phyloP scores from a whole-genome alignment of 1,140 invertebrate genomes.

The Venturia canescens region DNA sequence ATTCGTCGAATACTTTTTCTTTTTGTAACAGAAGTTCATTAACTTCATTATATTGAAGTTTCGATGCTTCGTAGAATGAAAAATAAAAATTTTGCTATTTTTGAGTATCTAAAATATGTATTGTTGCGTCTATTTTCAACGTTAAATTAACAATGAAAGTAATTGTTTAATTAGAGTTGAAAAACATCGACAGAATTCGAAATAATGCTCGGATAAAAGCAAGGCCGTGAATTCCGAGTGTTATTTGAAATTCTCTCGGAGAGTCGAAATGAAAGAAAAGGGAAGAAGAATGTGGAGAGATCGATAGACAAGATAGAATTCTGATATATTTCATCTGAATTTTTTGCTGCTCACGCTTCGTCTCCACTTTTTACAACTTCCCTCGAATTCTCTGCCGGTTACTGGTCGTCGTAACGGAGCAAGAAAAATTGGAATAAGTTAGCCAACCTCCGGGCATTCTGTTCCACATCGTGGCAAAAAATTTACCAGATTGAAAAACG shows the following conservation, averaged over 20 bases:
- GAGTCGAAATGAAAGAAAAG: background rate
- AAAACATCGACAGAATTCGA: too few species aligned
- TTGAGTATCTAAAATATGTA: too few species aligned
- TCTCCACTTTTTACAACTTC: background rate
- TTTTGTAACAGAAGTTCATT: too few species aligned
- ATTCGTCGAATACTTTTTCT: too few species aligned
- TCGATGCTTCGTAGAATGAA: too few species aligned
- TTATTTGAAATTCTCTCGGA: too few species aligned
- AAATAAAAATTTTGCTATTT: too few species aligned
- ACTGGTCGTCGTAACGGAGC: background rate
- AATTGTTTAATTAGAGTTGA: too few species aligned
- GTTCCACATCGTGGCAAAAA: background rate
- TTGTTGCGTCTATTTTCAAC: too few species aligned
- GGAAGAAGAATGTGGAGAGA: background rate
- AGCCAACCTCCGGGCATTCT: conserved; percentile 4
- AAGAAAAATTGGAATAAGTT: background rate
- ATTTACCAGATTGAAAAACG: conserved; percentile 1
- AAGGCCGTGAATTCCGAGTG: too few species aligned
- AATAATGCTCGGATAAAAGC: background rate
- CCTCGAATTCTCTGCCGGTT: background rate
- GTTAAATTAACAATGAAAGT: too few species aligned
- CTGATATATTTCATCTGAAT: background rate
- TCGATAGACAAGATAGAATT: conserved; percentile 4
- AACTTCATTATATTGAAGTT: too few species aligned
- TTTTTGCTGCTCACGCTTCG: background rate